Evolutionary conservation across 2,888 invertebrate species (phyloP).

Genomic region (Pristionchus exspectatus): DNA sequence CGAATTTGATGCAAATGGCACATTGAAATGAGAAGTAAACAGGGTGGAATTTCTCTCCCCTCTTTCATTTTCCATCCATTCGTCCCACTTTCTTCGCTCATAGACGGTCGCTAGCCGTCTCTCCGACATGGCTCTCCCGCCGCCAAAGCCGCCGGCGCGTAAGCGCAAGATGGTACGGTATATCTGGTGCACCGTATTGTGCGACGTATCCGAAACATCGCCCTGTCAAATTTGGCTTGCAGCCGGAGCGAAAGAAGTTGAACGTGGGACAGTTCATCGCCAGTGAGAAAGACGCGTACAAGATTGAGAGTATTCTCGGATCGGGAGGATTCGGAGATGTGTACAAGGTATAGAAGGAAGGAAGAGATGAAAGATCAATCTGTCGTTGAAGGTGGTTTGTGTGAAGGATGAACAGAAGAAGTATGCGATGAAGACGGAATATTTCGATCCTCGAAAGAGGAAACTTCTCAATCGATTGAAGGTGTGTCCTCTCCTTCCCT

Average conservation of each 20-base stretch:
- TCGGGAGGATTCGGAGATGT: constrained; percentile 50
- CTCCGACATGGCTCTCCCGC: constrained; percentile 23
- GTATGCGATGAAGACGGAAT: constrained; percentile 52
- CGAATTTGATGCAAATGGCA: background rate
- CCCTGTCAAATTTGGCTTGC: background rate
- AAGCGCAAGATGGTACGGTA: constrained; percentile 41
- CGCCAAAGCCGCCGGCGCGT: background rate
- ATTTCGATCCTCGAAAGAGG: constrained; percentile 13
- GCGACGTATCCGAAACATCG: background rate
- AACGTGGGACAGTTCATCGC: constrained; percentile 25
- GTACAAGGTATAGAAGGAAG: constrained; percentile 20
- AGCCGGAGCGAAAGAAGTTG: constrained; percentile 44
- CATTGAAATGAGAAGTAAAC: background rate
- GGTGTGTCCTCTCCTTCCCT: background rate
- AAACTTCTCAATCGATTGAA: constrained; percentile 47
- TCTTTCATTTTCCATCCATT: background rate
- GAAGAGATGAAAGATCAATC: constrained; percentile 2
- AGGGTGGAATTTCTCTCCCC: background rate
- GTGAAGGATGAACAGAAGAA: background rate
- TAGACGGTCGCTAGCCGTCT: constrained; percentile 2
- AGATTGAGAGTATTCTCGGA: constrained; percentile 41
- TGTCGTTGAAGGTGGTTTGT: background rate
- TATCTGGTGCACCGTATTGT: background rate
- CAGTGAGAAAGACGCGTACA: constrained; percentile 33
- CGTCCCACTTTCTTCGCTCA: background rate